Base-by-base conservation (phyloP, 2,113 vertebrate genomes). In the Eolophus roseicapilla region DNA sequence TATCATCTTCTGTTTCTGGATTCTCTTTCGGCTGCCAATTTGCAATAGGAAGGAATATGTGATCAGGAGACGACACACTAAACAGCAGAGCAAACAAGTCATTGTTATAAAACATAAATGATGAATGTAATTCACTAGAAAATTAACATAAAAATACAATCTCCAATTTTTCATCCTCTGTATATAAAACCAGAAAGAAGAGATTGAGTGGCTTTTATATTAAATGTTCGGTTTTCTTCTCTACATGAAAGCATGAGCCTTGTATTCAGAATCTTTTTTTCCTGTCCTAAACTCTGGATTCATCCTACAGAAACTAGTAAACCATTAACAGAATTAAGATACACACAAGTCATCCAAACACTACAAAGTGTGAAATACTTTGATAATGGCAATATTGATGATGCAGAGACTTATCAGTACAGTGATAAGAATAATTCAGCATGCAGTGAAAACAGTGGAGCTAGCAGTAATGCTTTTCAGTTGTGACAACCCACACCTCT, bases 1-100 rank as follows among this genome's bases (percentile, higher is more conserved):
- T 98, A 35, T 99, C 99, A 29, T 99, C 99, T 94, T 98, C 99
- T 2, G 97, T 96, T 89, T 98, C 97, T 1, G 99, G 98, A 63
- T 97, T 98, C 27, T 98, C 98, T 95, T 98, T 98, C 0, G 98
- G 95, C 82, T 99, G 98, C 99, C 99, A 99, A 55, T 99, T 99
- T 69, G 99, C 98, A 76, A 99, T 99, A 18, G 99, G 99, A 62
- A 99, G 98, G 93, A 99, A 98, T 68, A 99, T 98, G 92, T 99
- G 99, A 93, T 98, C 98, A 44, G 99, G 99, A 57, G 98, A 98
- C 0, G 99, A 99, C 7, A 99, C 98, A 25, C 99, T 99, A 97
- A 83, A 96, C 47, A 92, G 75, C 17, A 35, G 91, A 97, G 91
- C 76, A 96, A 97, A 92, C 37, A 57, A 60, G 37, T 8, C 7